These are phyloP conservation scores for Caerostris darwini DNA, from an alignment of 1,140 invertebrate species.

Conservation along the genomic window DNA sequence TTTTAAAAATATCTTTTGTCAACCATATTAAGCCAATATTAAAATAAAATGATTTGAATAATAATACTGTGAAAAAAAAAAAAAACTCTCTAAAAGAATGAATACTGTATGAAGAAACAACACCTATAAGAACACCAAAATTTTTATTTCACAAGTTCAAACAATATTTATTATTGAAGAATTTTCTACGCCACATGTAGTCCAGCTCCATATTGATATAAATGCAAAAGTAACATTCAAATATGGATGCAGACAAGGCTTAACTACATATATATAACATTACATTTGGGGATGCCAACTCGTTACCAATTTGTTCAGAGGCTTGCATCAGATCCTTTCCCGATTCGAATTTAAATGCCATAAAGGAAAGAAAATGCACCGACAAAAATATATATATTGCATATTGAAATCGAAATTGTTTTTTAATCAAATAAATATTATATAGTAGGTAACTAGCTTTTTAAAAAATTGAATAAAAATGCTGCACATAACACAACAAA, in stretches of 20 bases:
- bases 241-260: conserved; percentile 70
- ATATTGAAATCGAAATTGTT: background rate
- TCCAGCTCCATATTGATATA: conserved; percentile 70
- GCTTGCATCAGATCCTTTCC: background rate
- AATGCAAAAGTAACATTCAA: conserved; percentile 75
- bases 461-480: background rate
- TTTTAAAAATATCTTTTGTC: no score
- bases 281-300: conserved; percentile 59
- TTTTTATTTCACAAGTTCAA: conserved; percentile 77
- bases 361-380: conserved; percentile 8
- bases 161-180: conserved; percentile 72
- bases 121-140: conserved; percentile 75
- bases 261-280: conserved; percentile 67
- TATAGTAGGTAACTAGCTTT: background rate
- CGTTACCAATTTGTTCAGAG: conserved; percentile 48
- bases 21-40: no score
- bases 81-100: background rate
- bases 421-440: background rate
- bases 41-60: no score
- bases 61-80: no score
- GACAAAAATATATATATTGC: background rate
- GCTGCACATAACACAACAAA: no score
- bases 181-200: conserved; percentile 71
- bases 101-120: background rate
- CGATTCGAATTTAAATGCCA: conserved; percentile 36